These are phyloP conservation scores for Aplocera efformata DNA, from an alignment of 2,888 invertebrate genomes.

Conservation along the genomic window DNA sequence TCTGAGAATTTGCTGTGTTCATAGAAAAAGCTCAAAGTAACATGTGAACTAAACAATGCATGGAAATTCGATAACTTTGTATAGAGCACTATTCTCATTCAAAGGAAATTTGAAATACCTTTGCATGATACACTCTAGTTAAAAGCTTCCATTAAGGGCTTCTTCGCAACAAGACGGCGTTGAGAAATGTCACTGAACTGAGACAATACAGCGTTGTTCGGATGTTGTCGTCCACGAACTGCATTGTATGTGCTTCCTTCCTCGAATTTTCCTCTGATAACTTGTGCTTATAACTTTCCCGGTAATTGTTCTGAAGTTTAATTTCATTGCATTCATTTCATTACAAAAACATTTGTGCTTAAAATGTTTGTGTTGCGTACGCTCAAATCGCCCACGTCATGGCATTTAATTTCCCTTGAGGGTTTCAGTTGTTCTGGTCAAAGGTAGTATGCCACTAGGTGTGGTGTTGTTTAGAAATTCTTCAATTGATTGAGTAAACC, in stretches of 20 bases:
- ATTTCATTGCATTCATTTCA: neutral
- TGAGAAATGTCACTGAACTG: conserved; percentile 22
- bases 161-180: conserved; percentile 10
- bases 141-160: conserved; percentile 20
- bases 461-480: conserved; percentile 2
- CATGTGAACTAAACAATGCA: conserved; percentile 1
- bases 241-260: conserved; percentile 15
- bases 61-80: neutral
- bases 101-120: conserved; percentile 8
- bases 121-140: conserved; percentile 12
- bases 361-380: conserved; percentile 7
- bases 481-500: conserved; percentile 2
- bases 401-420: conserved; percentile 4
- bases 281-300: neutral
- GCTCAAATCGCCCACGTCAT: neutral
- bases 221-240: conserved; percentile 16
- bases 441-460: neutral
- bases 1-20: conserved; percentile 1
- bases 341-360: conserved; percentile 11
- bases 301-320: neutral
- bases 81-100: conserved; percentile 5
- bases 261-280: conserved; percentile 11
- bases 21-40: neutral
- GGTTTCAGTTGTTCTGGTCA: conserved; percentile 1
- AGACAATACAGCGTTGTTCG: conserved; percentile 25